Conservation (phyloP, 2,797 vertebrate genomes). For the Rhyacichthys aspro region DNA sequence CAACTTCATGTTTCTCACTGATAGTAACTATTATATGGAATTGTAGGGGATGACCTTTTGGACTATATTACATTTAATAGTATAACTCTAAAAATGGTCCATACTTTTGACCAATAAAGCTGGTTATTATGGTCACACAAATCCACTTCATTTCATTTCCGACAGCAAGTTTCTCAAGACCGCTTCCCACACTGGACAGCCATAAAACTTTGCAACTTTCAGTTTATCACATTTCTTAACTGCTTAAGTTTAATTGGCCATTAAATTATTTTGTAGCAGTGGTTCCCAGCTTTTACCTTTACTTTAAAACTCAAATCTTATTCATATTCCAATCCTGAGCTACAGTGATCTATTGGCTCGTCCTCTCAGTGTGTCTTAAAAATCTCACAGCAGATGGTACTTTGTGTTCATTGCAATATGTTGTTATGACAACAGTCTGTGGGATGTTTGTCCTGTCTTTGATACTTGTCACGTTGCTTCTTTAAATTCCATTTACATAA, state of each 20-base stretch:
- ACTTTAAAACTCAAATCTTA: constrained; percentile 6
- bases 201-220: constrained; percentile 4
- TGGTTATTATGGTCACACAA: too few species aligned
- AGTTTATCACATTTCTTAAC: constrained; percentile 2
- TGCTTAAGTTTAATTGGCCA: constrained; percentile 2
- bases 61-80: too few species aligned
- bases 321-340: constrained; percentile 52
- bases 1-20: too few species aligned
- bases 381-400: constrained; percentile 75
- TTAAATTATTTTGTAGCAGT: constrained; percentile 10
- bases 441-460: constrained; percentile 72
- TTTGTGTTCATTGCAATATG: constrained; percentile 79
- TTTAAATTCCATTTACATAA: constrained; percentile 41
- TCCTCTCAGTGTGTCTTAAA: constrained; percentile 74
- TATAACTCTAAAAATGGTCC: too few species aligned
- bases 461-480: constrained; percentile 68
- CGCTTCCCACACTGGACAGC: constrained; percentile 6
- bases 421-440: constrained; percentile 84
- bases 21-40: too few species aligned
- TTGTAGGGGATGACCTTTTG: too few species aligned
- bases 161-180: background rate
- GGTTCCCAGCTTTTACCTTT: constrained; percentile 10
- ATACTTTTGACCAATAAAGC: too few species aligned
- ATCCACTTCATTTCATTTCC: constrained; percentile 15
- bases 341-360: constrained; percentile 72